Conservation (phyloP, 1,140 invertebrate species). For the Conus ventricosus region DNA sequence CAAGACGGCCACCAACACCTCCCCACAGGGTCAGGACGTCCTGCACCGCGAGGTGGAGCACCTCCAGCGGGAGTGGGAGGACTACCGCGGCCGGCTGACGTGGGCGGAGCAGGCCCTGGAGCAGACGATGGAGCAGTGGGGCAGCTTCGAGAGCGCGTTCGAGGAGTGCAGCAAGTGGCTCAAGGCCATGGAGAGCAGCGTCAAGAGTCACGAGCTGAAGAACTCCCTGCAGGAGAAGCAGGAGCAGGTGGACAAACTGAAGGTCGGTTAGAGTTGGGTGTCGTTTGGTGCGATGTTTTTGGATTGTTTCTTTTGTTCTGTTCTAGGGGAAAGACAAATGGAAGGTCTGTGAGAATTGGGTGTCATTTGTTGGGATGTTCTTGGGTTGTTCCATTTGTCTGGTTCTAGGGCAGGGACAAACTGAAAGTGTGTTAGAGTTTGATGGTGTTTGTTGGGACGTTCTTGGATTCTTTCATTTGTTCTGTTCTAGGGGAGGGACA, state of each 20-base stretch:
- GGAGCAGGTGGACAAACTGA: slow-evolving; percentile 83
- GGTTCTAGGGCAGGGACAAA: no score
- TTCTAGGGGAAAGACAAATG: no score
- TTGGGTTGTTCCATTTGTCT: no score
- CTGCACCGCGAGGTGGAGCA: slow-evolving; percentile 85
- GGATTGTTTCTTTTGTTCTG: no score
- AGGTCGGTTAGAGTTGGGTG: slow-evolving; percentile 71
- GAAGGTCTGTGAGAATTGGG: no score
- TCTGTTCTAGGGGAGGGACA: no score
- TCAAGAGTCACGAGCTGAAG: slow-evolving; percentile 89
- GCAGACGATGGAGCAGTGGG: slow-evolving; percentile 87
- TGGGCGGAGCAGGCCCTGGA: slow-evolving; percentile 78
- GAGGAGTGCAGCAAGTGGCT: slow-evolving; percentile 90
- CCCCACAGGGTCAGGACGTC: slow-evolving; percentile 78
- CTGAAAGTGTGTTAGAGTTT: no score
- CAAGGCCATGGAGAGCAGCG: slow-evolving; percentile 85
- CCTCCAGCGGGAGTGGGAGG: slow-evolving; percentile 78
- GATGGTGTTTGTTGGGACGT: no score
- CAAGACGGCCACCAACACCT: slow-evolving; percentile 87
- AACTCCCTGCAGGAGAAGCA: slow-evolving; percentile 88
- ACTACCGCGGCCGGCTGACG: slow-evolving; percentile 69
- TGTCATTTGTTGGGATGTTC: no score
- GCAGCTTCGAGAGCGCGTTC: slow-evolving; percentile 88
- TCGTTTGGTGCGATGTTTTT: no score
- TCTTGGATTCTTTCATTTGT: no score